A percentile compares a stretch with the other conserved stretches of the same genome.
Conservation (phyloP, 1,140 invertebrate genomes). For the Limonius californicus region DNA sequence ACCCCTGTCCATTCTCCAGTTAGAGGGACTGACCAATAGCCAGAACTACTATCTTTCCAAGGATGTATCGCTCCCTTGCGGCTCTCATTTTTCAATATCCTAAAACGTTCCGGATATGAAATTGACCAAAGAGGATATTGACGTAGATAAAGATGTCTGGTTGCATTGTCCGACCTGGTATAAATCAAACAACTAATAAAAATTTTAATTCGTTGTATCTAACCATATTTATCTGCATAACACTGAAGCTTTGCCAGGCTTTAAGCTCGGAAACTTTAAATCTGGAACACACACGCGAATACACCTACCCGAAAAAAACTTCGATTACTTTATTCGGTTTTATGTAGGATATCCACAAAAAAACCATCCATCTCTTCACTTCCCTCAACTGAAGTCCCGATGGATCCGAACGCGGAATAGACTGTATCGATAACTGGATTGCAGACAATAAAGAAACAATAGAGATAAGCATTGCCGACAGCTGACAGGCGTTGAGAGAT, state of each 20-base stretch:
- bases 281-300: too few relatives aligned
- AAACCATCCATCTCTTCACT: constrained; percentile 44
- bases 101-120: constrained; percentile 40
- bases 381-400: constrained; percentile 25
- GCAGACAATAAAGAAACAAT: constrained; percentile 45
- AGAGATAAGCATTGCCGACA: constrained; percentile 43
- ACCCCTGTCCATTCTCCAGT: not conserved
- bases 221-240: too few relatives aligned
- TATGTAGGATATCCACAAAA: constrained; percentile 26
- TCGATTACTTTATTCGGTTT: not conserved
- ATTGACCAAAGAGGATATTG: constrained; percentile 36
- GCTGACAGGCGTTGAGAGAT: constrained; percentile 45
- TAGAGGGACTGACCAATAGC: constrained; percentile 6
- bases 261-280: too few relatives aligned
- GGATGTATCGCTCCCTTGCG: constrained; percentile 40
- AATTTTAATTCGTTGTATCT: too few relatives aligned
- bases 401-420: constrained; percentile 30
- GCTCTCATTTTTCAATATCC: constrained; percentile 43
- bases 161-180: not conserved
- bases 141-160: constrained; percentile 10
- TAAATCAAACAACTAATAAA: not conserved
- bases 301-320: too few relatives aligned
- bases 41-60: constrained; percentile 28
- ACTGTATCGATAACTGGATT: constrained; percentile 46
- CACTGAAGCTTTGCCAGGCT: too few relatives aligned